Base-by-base conservation (phyloP, 2,113 vertebrate species). In the Cairina moschata region DNA sequence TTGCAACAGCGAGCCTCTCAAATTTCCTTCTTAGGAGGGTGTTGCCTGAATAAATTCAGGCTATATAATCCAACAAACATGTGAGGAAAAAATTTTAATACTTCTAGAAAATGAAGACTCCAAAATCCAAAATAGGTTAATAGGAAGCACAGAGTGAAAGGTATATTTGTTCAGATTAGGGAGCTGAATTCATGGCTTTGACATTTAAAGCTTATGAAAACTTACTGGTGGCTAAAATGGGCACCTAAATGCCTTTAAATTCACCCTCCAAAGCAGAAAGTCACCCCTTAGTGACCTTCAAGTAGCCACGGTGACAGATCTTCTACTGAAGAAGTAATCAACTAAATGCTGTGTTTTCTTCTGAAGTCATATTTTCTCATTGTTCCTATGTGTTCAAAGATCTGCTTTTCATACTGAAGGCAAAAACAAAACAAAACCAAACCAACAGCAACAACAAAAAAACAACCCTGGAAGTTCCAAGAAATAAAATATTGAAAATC, bases 241-340 rank as follows among this genome's bases (percentile, higher is more conserved):
- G 13, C 26, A 76, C 9, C 6, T 48, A 48, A 82, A 48, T 15
- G 48, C 13, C 7, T 58, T 66, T 60, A 40, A 15, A 13, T 76
- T 15, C 23, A 9, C 17, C 28, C 42, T 62, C 44, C 3, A 4
- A 55, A 86, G 58, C 22, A 88, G 9, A 20, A 32, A 0, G 0
- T 50, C 12, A 40, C 6, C 10, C 18, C 20, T 50, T 13, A 78
- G 23, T 52, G 23, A 52, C 50, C 23, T 52, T 52, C 13, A 63
- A 67, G n/a, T 3, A 81, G 17, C 9, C 6, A 44, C 8, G 16
- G 17, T 44, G 62, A 34, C 15, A 91, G 38, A 60, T 73, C 32
- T 73, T 50, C 31, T 40, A 13, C 14, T 8, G 6, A 10, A 83
- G 55, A 83, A 71, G 8, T 13, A 26, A 29, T 36, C n/a, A 69